Evolutionary conservation across 1,140 invertebrate genomes (phyloP).

Genomic region (Leptoteleia sp.): DNA sequence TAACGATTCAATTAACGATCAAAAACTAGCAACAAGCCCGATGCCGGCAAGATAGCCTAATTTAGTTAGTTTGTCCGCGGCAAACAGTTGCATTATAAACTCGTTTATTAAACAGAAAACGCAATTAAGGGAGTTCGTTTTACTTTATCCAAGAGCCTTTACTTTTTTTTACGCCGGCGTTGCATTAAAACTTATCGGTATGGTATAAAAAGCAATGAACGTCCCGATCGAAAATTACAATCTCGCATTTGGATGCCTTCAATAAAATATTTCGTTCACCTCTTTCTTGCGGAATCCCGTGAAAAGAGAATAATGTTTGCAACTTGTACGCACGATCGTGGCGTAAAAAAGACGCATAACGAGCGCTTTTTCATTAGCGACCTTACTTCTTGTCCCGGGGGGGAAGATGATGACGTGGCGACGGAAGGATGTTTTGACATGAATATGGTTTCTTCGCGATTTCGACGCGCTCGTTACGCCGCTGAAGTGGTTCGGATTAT

Average conservation of each 20-base stretch:
- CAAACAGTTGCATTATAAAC: too few species aligned
- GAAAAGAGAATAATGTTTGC: conserved; percentile 39
- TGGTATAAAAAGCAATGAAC: conserved; percentile 1
- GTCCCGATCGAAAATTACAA: conserved; percentile 7
- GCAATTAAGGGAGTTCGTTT: conserved; percentile 2
- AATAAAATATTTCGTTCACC: conserved; percentile 53
- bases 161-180: conserved; percentile 10
- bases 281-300: conserved; percentile 41
- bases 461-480: conserved; percentile 77
- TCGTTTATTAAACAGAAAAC: neutral
- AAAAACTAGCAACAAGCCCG: too few species aligned
- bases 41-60: too few species aligned
- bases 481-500: conserved; percentile 73
- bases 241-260: conserved; percentile 16
- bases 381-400: conserved; percentile 35
- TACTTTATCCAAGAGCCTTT: neutral
- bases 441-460: conserved; percentile 76
- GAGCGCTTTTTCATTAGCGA: conserved; percentile 44
- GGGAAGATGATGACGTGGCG: conserved; percentile 40
- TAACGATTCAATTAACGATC: too few species aligned
- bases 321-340: conserved; percentile 52
- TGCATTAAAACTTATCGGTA: conserved; percentile 16
- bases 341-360: conserved; percentile 52
- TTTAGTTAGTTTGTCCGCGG: too few species aligned
- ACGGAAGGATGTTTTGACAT: conserved; percentile 73